phyloP scores from a whole-genome alignment of 2,888 invertebrate species.

The Apodemia duryi region DNA sequence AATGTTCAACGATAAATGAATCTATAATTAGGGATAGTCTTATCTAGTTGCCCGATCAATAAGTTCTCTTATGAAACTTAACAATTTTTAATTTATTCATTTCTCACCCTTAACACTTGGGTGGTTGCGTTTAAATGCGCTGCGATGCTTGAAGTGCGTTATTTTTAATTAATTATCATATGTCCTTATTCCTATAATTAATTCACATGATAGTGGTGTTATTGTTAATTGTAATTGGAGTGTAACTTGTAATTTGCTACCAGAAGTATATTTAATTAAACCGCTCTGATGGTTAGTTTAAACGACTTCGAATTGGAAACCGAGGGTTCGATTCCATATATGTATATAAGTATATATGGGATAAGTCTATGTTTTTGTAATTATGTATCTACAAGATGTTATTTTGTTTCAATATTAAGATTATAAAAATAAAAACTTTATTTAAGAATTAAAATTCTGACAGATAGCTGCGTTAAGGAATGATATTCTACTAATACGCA shows the following conservation, averaged over 20 bases:
- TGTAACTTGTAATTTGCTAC: slow-evolving; percentile 1
- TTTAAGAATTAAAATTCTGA: too few relatives aligned
- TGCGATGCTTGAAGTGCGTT: slow-evolving; percentile 48
- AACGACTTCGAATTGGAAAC: too few relatives aligned
- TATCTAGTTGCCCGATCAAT: background rate
- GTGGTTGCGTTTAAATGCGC: slow-evolving; percentile 35
- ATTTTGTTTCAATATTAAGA: too few relatives aligned
- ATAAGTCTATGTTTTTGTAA: too few relatives aligned
- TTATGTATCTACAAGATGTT: too few relatives aligned
- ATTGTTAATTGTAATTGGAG: slow-evolving; percentile 6
- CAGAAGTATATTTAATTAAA: background rate
- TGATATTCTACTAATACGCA: too few relatives aligned
- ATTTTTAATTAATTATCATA: slow-evolving; percentile 49
- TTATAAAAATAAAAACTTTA: too few relatives aligned
- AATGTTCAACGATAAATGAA: slow-evolving; percentile 47
- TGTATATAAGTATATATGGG: too few relatives aligned
- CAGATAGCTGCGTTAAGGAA: too few relatives aligned
- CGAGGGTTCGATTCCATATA: too few relatives aligned
- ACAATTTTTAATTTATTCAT: slow-evolving; percentile 43
- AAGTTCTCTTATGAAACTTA: slow-evolving; percentile 25
- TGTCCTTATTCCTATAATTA: slow-evolving; percentile 25
- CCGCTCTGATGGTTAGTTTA: background rate
- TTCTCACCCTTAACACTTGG: slow-evolving; percentile 47
- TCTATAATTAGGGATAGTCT: slow-evolving; percentile 8
- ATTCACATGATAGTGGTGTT: slow-evolving; percentile 20